Percentiles rank a stretch among this genome's conserved stretches.
Evolutionary conservation across 2,113 vertebrate species (phyloP).

Genomic region (Rhinoderma darwinii): DNA sequence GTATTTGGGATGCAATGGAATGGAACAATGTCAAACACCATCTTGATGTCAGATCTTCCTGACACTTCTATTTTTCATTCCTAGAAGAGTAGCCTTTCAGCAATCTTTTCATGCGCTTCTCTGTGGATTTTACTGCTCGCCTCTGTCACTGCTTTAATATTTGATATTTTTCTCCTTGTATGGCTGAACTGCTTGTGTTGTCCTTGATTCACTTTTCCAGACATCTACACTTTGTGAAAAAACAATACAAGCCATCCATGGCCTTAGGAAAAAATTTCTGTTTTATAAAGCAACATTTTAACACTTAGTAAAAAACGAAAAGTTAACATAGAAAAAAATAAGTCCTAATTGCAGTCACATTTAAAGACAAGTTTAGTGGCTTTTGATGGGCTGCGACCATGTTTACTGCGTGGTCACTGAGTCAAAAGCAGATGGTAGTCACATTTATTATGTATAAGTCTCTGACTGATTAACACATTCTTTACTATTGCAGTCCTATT

Average conservation of each 20-base stretch:
- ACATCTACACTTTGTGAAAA: background rate
- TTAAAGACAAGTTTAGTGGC: background rate
- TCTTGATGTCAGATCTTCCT: background rate
- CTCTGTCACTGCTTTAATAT: background rate
- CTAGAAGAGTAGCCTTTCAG: background rate
- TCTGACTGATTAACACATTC: constrained; percentile 21
- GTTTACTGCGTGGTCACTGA: background rate
- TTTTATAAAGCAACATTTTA: background rate
- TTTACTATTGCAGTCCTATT: background rate
- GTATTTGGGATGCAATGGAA: background rate
- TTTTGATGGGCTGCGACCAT: background rate
- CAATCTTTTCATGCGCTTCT: background rate
- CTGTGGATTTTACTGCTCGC: constrained; percentile 1
- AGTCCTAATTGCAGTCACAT: background rate
- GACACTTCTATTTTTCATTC: background rate
- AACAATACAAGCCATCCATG: background rate
- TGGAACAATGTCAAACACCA: background rate
- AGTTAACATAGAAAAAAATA: background rate
- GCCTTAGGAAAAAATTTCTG: constrained; percentile 22
- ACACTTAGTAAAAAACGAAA: background rate
- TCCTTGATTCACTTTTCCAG: constrained; percentile 38
- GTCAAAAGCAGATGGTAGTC: background rate
- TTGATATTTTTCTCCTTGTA: constrained; percentile 20
- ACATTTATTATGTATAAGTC: constrained; percentile 7
- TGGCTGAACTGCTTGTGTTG: constrained; percentile 7